Evolutionary conservation across 2,888 invertebrate genomes (phyloP), one percentile per base, ranked within the genome.

Genomic region (Aleiodes alternator): DNA sequence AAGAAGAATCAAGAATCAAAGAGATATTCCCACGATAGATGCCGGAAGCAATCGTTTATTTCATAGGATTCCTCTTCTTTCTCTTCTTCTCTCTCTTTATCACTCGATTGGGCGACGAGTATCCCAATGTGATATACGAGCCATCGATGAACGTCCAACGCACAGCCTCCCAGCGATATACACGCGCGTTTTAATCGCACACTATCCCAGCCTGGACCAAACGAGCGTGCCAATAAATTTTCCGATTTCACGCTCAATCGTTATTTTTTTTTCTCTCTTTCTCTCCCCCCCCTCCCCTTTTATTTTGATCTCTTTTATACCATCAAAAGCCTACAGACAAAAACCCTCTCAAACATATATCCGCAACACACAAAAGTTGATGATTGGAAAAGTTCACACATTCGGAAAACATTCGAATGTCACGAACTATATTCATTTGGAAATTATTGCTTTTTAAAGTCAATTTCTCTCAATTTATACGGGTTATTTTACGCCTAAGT

Each of bases 161-260:
- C 79, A 68, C 29, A 76, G 76, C 71, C 77, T 78, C 66, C 29
- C 69, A 72, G 69, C 75, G 59, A 74, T 75, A 73, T 69, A 75
- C 51, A 68, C 68, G 51, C 72, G 68, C 71, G 57, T 75, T 79
- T 79, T 79, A 79, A 79, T 79, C 75, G 76, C 68, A 69, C 16
- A 57, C 50, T 23, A 23, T 23, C 23, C 23, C 1, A 23, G 23
- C 23, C 23, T 23, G 23, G 23, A 23, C 73, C 59, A 68, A 74
- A 64, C 55, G 70, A 69, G 34, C 69, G 76, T 68, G 69, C 72
- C 76, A 73, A 79, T 76, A 76, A 78, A 79, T 79, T 78, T 73
- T 53, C 73, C 78, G 73, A 73, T 79, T 78, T 69, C 66, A 75
- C 77, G 80, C 74, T 78, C 80, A 78, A 76, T 78, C 80, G 76